A percentile compares a stretch with the other conserved stretches of the same genome.
These are phyloP conservation scores for Paramormyrops kingsleyae DNA, from an alignment of 2,113 vertebrate species.

Conservation along the genomic window DNA sequence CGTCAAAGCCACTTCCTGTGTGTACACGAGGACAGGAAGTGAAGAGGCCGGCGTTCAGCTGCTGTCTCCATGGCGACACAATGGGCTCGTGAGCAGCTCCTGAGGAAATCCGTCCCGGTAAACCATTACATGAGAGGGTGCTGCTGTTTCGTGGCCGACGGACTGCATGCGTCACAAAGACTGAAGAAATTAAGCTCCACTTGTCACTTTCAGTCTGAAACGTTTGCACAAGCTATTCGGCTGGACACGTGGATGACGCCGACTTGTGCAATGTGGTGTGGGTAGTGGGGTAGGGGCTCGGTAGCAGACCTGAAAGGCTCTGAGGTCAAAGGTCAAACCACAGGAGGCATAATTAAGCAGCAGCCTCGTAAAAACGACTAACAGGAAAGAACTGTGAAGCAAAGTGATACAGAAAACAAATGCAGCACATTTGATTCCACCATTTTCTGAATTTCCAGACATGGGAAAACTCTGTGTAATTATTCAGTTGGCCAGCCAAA, in stretches of 20 bases:
- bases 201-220: background rate
- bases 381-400: background rate
- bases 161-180: background rate
- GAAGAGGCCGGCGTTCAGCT: background rate
- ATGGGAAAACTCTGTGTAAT: background rate
- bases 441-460: background rate
- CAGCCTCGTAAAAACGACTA: background rate
- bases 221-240: background rate
- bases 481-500: background rate
- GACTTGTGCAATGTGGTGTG: background rate
- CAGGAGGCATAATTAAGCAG: background rate
- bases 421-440: background rate
- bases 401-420: background rate
- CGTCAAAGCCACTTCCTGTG: slow-evolving; percentile 13
- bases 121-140: background rate
- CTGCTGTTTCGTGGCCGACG: background rate
- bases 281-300: background rate
- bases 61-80: background rate
- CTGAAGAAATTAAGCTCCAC: background rate
- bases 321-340: background rate
- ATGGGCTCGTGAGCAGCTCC: background rate
- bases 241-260: background rate
- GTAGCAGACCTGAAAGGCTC: background rate
- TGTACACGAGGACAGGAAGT: background rate
- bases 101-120: background rate